These are phyloP conservation scores for Sceloporus tristichus DNA, from an alignment of 2,113 vertebrate species.

Conservation along the genomic window DNA sequence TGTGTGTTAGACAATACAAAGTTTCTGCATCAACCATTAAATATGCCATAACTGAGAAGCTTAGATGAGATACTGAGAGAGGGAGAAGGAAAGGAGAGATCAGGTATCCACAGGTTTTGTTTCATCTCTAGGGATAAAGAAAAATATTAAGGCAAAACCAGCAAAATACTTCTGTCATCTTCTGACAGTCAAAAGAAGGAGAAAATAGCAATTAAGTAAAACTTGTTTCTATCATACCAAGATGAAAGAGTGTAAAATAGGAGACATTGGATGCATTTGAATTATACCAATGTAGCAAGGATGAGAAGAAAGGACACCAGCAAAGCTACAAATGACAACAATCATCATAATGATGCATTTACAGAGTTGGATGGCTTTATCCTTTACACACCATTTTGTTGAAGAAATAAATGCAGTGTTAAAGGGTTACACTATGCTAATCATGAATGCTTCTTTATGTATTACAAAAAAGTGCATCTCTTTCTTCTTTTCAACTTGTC, in stretches of 20 bases:
- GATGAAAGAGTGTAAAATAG: conserved; percentile 21
- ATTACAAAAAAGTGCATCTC: background rate
- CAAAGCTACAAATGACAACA: conserved; percentile 6
- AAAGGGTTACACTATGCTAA: background rate
- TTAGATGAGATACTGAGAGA: background rate
- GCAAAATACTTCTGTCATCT: conserved; percentile 1
- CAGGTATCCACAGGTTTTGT: background rate
- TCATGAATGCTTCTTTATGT: background rate
- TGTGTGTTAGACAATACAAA: background rate
- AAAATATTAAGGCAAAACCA: background rate
- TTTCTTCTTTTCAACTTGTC: background rate
- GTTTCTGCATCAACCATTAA: background rate
- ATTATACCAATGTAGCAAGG: background rate
- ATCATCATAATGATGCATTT: background rate
- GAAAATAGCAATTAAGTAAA: conserved; percentile 14
- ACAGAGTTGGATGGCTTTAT: background rate
- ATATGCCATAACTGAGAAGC: background rate
- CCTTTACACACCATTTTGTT: background rate
- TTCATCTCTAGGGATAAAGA: background rate
- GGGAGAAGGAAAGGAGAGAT: background rate
- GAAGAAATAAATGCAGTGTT: too few species aligned
- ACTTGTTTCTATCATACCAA: background rate
- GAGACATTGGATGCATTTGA: background rate
- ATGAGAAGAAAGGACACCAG: conserved; percentile 3
- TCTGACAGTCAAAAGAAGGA: background rate